Evolutionary conservation across 2,113 vertebrate species (phyloP).

Genomic region (Hippolais icterina): DNA sequence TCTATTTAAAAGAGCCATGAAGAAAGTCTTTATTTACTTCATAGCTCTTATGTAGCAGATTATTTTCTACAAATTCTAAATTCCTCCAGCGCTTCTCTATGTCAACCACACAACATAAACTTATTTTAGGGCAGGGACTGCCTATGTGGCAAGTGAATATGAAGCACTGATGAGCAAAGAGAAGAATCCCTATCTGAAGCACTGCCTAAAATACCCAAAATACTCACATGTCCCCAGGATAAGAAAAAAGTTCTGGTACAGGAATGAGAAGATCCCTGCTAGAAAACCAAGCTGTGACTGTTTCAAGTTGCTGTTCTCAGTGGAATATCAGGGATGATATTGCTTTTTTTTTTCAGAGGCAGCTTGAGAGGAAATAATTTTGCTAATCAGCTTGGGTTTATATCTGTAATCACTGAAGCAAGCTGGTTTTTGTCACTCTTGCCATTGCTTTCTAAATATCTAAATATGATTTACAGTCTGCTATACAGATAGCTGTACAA

Average conservation of each 20-base stretch:
- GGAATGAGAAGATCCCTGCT: neutral
- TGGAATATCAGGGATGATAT: neutral
- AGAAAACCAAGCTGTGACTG: neutral
- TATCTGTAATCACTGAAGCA: neutral
- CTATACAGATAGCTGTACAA: neutral
- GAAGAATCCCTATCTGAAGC: rapidly evolving
- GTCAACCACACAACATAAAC: neutral
- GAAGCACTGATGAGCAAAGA: neutral
- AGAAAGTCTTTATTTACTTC: neutral
- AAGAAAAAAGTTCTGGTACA: neutral
- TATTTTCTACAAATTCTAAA: neutral
- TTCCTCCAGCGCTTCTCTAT: neutral
- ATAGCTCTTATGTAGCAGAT: neutral
- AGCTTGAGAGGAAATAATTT: neutral
- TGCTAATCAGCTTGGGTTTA: neutral
- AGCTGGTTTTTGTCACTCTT: neutral
- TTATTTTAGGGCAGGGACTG: neutral
- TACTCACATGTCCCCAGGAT: neutral
- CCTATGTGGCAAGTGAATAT: neutral
- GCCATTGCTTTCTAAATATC: neutral
- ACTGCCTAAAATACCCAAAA: neutral
- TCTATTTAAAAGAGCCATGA: neutral
- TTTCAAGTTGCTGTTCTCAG: neutral
- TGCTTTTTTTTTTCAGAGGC: neutral
- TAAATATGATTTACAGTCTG: neutral